Evolutionary conservation across 2,797 vertebrate species (phyloP).

Genomic region (Vultur gryphus): DNA sequence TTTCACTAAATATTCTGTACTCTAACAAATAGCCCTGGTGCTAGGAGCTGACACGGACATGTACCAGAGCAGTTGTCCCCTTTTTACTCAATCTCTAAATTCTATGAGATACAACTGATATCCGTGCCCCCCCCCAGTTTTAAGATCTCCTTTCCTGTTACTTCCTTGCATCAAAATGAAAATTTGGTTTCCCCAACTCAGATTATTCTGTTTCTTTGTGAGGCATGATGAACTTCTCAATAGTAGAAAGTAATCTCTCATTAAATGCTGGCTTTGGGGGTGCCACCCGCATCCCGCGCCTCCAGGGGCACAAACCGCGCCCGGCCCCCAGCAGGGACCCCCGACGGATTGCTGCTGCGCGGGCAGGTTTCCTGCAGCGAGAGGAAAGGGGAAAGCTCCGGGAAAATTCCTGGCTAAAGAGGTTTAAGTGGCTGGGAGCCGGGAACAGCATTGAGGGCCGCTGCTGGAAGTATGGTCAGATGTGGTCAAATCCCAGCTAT

Average conservation of each 20-base stretch:
- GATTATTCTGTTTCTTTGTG: not conserved
- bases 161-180: not conserved
- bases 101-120: too few species aligned
- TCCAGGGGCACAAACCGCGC: rapidly evolving
- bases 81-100: not conserved
- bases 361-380: not conserved
- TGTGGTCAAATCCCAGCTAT: not conserved
- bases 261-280: too few species aligned
- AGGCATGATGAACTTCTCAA: too few species aligned
- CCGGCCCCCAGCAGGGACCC: too few species aligned
- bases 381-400: not conserved
- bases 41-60: rapidly evolving
- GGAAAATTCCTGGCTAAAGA: not conserved
- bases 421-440: too few species aligned
- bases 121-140: not conserved
- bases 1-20: rapidly evolving
- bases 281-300: rapidly evolving
- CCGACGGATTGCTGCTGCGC: not conserved
- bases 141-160: not conserved
- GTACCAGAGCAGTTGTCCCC: not conserved
- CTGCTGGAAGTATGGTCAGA: not conserved
- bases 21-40: not conserved
- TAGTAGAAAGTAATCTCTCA: not conserved
- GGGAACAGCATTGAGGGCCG: rapidly evolving
- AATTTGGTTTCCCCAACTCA: not conserved